These are phyloP conservation scores for Ischnura elegans DNA, from an alignment of 2,888 invertebrate species.

Conservation along the genomic window DNA sequence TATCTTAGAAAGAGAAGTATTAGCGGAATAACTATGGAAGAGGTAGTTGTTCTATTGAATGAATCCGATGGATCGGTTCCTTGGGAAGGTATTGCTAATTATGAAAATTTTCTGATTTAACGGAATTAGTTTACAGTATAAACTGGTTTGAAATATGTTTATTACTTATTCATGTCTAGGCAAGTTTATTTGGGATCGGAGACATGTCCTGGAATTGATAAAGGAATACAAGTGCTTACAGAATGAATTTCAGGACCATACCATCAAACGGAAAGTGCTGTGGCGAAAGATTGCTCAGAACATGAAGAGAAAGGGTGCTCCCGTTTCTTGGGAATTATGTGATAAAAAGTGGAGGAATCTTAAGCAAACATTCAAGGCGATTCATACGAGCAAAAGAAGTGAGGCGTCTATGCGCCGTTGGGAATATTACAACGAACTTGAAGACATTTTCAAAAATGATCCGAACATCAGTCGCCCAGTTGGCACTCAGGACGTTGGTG, in stretches of 20 bases:
- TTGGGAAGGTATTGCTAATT: neutral
- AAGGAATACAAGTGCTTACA: slow-evolving; percentile 48
- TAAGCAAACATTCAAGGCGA: slow-evolving; percentile 41
- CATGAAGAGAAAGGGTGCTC: slow-evolving; percentile 23
- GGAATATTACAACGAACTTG: slow-evolving; percentile 68
- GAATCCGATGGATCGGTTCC: neutral
- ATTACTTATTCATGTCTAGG: neutral
- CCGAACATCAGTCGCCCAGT: neutral
- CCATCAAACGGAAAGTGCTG: slow-evolving; percentile 34
- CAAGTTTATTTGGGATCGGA: slow-evolving; percentile 38
- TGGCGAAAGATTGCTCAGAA: slow-evolving; percentile 56
- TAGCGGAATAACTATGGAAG: slow-evolving; percentile 24
- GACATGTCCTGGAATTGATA: slow-evolving; percentile 4
- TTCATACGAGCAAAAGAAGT: slow-evolving; percentile 43
- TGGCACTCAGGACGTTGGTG: neutral
- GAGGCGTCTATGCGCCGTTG: slow-evolving; percentile 62
- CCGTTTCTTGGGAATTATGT: slow-evolving; percentile 54
- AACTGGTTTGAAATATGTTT: neutral
- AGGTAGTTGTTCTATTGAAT: slow-evolving; percentile 39
- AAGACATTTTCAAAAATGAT: slow-evolving; percentile 67
- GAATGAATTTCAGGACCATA: slow-evolving; percentile 48
- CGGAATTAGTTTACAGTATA: neutral
- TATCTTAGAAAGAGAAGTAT: neutral
- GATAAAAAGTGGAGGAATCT: slow-evolving; percentile 60
- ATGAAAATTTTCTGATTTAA: too few relatives aligned